A percentile compares a stretch with the other conserved stretches of the same genome.
Conservation (phyloP, 1,140 invertebrate genomes). For the Drosophila burlai region DNA sequence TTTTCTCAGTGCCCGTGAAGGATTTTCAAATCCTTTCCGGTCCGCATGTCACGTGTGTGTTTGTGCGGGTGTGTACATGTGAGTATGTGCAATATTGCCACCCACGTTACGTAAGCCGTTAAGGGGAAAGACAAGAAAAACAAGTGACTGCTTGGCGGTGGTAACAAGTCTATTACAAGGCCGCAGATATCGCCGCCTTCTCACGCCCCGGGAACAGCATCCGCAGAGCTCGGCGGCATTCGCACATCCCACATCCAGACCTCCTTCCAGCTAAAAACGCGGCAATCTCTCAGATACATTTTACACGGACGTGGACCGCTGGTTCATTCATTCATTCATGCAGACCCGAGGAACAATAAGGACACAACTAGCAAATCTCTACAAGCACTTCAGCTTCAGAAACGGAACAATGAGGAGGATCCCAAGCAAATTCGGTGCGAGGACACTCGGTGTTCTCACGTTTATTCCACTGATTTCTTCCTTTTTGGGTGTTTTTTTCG, state of each 20-base stretch:
- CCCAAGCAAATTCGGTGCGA: constrained; percentile 69
- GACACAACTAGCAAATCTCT: constrained; percentile 82
- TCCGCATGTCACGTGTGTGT: constrained; percentile 66
- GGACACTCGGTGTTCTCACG: constrained; percentile 79
- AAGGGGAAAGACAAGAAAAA: constrained; percentile 2
- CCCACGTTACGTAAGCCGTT: constrained; percentile 66
- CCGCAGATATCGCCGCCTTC: constrained; percentile 61
- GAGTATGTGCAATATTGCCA: constrained; percentile 30
- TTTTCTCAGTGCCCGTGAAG: neutral
- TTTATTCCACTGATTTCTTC: constrained; percentile 51
- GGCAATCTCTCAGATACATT: constrained; percentile 63
- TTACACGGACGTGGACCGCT: constrained; percentile 37
- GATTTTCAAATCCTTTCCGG: constrained; percentile 35
- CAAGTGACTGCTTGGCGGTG: constrained; percentile 17
- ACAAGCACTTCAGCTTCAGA: constrained; percentile 56
- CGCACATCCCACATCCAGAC: constrained; percentile 6
- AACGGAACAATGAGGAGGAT: constrained; percentile 57
- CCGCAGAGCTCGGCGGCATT: constrained; percentile 10
- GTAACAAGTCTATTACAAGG: constrained; percentile 54
- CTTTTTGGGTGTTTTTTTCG: constrained; percentile 22
- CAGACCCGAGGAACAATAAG: constrained; percentile 72
- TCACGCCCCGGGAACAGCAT: constrained; percentile 61
- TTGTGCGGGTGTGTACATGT: neutral
- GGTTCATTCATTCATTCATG: constrained; percentile 50
- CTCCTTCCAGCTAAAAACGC: constrained; percentile 54